These are phyloP conservation scores for Sebastes miniatus DNA, from an alignment of 2,797 vertebrate genomes.

Conservation along the genomic window DNA sequence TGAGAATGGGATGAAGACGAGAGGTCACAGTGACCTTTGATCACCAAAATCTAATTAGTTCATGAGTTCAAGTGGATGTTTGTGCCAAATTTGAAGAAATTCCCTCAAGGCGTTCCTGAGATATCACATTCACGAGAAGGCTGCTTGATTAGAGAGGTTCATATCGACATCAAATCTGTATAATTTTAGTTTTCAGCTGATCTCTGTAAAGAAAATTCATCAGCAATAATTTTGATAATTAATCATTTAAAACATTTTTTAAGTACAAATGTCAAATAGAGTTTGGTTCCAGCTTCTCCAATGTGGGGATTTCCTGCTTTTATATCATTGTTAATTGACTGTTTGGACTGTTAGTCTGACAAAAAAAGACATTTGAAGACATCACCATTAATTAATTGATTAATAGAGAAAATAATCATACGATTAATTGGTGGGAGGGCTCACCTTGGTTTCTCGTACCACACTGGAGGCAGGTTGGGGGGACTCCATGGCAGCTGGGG, in stretches of 20 bases:
- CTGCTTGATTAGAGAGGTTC: background rate
- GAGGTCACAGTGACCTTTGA: background rate
- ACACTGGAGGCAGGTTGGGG: constrained; percentile 87
- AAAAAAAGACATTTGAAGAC: background rate
- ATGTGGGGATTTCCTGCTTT: background rate
- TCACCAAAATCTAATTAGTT: too few species aligned
- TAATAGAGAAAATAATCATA: background rate
- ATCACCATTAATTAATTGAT: background rate
- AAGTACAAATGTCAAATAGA: background rate
- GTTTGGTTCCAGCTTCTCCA: background rate
- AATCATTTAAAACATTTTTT: background rate
- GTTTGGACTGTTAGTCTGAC: background rate
- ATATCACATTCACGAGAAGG: background rate
- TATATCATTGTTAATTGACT: background rate
- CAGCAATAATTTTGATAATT: too few species aligned
- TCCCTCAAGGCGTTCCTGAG: too few species aligned
- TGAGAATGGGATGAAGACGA: background rate
- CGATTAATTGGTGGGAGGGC: background rate
- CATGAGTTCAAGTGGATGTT: too few species aligned
- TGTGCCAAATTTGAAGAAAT: too few species aligned
- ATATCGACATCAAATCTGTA: background rate
- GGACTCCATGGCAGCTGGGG: constrained; percentile 87
- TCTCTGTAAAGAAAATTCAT: background rate
- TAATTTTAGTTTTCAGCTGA: background rate
- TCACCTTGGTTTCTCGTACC: constrained; percentile 89